Evolutionary conservation across 2,113 vertebrate genomes (phyloP).

Genomic region (Forbesichthys agassizii): DNA sequence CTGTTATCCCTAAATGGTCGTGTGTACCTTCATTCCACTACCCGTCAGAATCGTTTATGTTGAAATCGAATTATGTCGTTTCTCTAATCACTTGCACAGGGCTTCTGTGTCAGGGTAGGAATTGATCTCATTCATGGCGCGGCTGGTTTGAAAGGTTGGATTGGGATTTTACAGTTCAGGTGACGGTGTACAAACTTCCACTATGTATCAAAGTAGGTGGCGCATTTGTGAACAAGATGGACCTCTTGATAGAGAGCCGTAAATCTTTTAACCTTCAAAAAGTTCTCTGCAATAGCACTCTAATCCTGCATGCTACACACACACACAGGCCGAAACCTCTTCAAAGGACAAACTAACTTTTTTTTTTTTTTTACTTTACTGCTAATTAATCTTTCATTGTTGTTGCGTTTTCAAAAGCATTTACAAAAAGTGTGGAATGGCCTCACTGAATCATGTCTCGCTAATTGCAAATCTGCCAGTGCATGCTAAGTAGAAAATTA

Average conservation of each 20-base stretch:
- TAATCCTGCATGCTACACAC: too few species aligned
- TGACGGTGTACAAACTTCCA: background rate
- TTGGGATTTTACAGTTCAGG: too few species aligned
- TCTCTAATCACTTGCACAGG: background rate
- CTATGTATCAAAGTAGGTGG: background rate
- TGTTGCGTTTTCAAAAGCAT: constrained; percentile 21
- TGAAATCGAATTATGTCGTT: too few species aligned
- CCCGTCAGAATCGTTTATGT: background rate
- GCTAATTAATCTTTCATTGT: constrained; percentile 25
- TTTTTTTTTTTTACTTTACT: background rate
- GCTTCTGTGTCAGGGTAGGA: background rate
- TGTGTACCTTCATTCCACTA: background rate
- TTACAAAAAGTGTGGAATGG: constrained; percentile 6
- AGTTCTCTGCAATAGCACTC: background rate
- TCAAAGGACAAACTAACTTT: constrained; percentile 1
- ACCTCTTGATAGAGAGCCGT: background rate
- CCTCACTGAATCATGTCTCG: constrained; percentile 14
- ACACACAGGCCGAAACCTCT: background rate
- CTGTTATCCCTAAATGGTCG: background rate
- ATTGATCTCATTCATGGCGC: background rate
- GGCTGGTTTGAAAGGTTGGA: too few species aligned
- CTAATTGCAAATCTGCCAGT: constrained; percentile 21
- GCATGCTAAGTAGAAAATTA: constrained; percentile 34
- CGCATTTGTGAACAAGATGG: background rate
- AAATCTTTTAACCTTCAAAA: background rate